Base-by-base conservation (phyloP, 2,113 vertebrate genomes). In the Spermophilus dauricus region DNA sequence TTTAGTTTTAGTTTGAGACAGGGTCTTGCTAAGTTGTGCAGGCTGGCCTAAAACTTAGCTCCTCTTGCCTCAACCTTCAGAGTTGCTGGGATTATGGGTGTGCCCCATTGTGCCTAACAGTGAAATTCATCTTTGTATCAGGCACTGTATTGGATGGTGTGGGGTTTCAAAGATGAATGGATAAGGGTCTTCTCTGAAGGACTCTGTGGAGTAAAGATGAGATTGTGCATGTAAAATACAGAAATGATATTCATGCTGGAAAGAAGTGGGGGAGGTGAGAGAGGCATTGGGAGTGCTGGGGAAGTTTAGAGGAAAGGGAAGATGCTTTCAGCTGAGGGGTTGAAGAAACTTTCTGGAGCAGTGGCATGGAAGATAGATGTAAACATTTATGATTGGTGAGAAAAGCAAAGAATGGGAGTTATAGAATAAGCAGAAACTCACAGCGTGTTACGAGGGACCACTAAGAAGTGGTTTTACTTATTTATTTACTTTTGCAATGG, bases 71-170 rank as follows among this genome's bases (percentile, higher is more conserved):
- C 61, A 28, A 10, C 61, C 61, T 63, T 4, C 61, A 63, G 22
- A 63, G 8, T 63, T 26, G 61, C 24, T 63, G 61, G 61, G 24
- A 26, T 10, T 28, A 26, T 8, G 26, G 61, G 61, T 9, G 8
- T 63, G 61, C 3, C 26, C 8, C 61, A 10, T 20, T 24, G 58
- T 61, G 22, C 58, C 9, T 63, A 28, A 63, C 2, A 26, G 11
- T 63, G 24, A 86, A 53, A 39, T 45, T 72, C 28, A 61, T 58
- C 63, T 97, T 61, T 87, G 37, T 96, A 56, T 20, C 70, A 89
- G 17, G 24, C 42, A 51, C 18, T 42, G 2, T 39, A 22, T 81
- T 93, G 45, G 75, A 58, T 2, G 8, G 51, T 58, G 3, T 89
- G 32, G 18, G 4, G 34, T 86, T 45, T 95, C 20, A 86, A 67